Evolutionary conservation across 2,797 vertebrate species (phyloP), one percentile per base, ranked within the genome.

Genomic region (Periparus ater): DNA sequence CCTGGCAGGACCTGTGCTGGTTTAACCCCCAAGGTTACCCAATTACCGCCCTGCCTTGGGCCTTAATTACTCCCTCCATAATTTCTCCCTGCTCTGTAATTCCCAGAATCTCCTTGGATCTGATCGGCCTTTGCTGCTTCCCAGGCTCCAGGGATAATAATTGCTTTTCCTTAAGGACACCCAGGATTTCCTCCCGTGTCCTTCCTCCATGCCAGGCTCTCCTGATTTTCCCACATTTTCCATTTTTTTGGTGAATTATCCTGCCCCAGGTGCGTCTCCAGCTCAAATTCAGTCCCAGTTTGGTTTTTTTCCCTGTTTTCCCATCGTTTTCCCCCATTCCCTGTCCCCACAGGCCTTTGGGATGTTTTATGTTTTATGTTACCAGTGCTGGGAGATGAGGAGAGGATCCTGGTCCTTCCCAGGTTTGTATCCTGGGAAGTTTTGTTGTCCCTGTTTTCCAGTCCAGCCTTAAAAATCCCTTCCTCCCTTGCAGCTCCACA

Each of bases 1-100:
- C 77, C 90, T 93, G 92, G 65, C 96, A 94, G 94, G 87, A 76
- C 96, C 91, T 88, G 89, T 67, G 86, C 94, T 83, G 89, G 81
- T 87, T 95, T 96, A 95, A 97, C 91, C 96, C 75, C 4, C 72
- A 57, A 92, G 96, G 94, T 96, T 91, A 94, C 19, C 8, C 95
- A 95, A 96, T 97, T 97, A 93, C 85, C 81, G n/a, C 77, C 80
- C 88, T 19, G 77, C 62, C 72, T 53, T 38, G 89, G 95, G 83
- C 84, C 48, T 94, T 96, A 95, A 97, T 97, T 95, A 96, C 65
- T 73, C 44, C 83, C 86, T 82, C 94, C 92, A 20, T 92, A 75
- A 95, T 96, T 96, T 94, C 85, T 95, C 63, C 61, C 88, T 54
- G 72, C 78, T 82, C 89, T 68, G 65, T 85, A 83, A 92, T 94